Base-by-base conservation (phyloP, 2,888 invertebrate species). In the Caenorhabditis panamensis region DNA sequence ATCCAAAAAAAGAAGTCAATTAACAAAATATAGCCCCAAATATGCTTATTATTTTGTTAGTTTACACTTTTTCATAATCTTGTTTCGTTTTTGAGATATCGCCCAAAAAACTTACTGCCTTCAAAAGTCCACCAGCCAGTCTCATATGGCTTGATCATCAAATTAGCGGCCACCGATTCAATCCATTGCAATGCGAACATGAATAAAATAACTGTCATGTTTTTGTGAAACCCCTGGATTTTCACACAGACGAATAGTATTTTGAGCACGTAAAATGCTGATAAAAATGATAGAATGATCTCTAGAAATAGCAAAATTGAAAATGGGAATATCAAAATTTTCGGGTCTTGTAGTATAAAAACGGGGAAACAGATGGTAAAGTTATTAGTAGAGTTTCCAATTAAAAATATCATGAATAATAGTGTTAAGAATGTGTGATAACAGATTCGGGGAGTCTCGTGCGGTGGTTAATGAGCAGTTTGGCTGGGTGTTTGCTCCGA, bases 371-470 rank as follows among this genome's bases (percentile, higher is more conserved):
- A 72, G 44, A 72, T 58, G 16, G 72, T 54, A 47, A 49, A 72
- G 44, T 72, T 72, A 13, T 0, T 11, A 13, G 64, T 56, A 18
- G 1, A 9, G 28, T 72, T 72, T 13, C 72, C 72, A 37, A 72
- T 58, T 24, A 72, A 41, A 58, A 72, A 72, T 63, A 72, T 72
- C 72, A 72, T 72, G 47, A 9, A 71, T 31, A 37, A n/a, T n/a
- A n/a, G n/a, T n/a, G n/a, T n/a, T n/a, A n/a, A n/a, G n/a, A n/a
- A n/a, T n/a, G n/a, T n/a, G n/a, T n/a, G n/a, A n/a, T n/a, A n/a
- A n/a, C n/a, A n/a, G n/a, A n/a, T n/a, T n/a, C n/a, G n/a, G n/a
- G n/a, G n/a, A n/a, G n/a, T n/a, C n/a, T n/a, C n/a, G n/a, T n/a
- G n/a, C n/a, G 22, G 26, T 24, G 6, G 22, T 0, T 11, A 24